Conservation (phyloP, 2,113 vertebrate genomes). For the Thamnophis sirtalis region DNA sequence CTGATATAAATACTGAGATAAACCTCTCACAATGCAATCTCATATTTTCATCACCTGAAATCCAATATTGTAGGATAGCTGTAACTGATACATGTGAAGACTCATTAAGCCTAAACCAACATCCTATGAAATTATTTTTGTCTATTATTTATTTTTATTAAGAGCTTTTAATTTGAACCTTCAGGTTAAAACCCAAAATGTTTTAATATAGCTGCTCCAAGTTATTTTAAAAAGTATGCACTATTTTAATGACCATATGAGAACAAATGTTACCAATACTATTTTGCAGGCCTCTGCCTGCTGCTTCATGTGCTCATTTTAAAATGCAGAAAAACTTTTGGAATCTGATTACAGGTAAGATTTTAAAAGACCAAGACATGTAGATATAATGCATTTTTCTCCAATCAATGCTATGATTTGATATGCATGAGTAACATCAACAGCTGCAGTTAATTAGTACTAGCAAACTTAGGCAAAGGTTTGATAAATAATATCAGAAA, state of each 20-base stretch:
- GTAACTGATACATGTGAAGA: too few species aligned
- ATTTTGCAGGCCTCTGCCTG: neutral
- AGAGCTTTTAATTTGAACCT: too few species aligned
- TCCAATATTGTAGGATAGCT: too few species aligned
- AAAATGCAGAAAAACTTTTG: too few species aligned
- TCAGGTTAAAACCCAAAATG: too few species aligned
- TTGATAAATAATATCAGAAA: neutral
- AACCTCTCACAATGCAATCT: too few species aligned
- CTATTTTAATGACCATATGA: neutral
- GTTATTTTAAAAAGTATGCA: conserved; percentile 10
- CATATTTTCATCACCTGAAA: too few species aligned
- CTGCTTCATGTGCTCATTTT: too few species aligned
- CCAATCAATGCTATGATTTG: neutral
- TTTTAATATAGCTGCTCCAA: too few species aligned
- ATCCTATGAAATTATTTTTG: too few species aligned
- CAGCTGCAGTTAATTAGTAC: neutral
- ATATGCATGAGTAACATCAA: neutral
- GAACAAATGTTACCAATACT: neutral
- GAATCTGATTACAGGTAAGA: neutral
- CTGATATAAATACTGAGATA: neutral
- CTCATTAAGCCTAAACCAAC: too few species aligned
- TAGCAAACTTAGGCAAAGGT: conserved; percentile 1
- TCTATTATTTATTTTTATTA: too few species aligned
- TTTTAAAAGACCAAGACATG: neutral
- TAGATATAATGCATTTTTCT: conserved; percentile 15